These are phyloP conservation scores for Coenobita brevimanus DNA, from an alignment of 1,140 invertebrate genomes.

Conservation along the genomic window DNA sequence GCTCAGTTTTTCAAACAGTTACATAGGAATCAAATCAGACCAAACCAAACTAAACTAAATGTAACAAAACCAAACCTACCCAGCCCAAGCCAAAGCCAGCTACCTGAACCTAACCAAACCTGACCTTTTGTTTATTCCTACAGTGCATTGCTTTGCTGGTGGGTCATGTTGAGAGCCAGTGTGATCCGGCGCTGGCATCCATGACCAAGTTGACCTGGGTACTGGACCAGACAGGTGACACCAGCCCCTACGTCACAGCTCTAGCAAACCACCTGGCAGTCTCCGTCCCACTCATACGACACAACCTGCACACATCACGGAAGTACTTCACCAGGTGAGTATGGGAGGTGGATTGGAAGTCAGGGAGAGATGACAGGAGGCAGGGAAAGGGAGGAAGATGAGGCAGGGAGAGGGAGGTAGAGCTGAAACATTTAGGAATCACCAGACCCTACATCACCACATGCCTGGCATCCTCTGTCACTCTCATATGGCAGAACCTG, in stretches of 20 bases:
- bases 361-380: not conserved
- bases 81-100: not conserved
- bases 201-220: slow-evolving; percentile 86
- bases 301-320: slow-evolving; percentile 93
- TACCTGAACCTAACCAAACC: not conserved
- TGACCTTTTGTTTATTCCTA: slow-evolving; percentile 71
- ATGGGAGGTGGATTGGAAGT: not conserved
- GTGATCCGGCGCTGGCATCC: slow-evolving; percentile 92
- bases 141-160: slow-evolving; percentile 83
- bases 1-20: no score
- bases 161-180: slow-evolving; percentile 94
- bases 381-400: not conserved
- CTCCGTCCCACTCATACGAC: slow-evolving; percentile 90
- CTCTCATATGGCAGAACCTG: no score
- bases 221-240: slow-evolving; percentile 95
- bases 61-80: not conserved
- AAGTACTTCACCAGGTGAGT: slow-evolving; percentile 99
- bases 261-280: slow-evolving; percentile 91
- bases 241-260: slow-evolving; percentile 94
- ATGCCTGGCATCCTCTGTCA: no score
- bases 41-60: no score
- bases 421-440: no score
- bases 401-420: not conserved
- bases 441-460: no score
- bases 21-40: no score